A percentile compares a stretch with the other conserved stretches of the same genome.
phyloP scores from a whole-genome alignment of 2,888 invertebrate genomes.

The Eupithecia exiguata region DNA sequence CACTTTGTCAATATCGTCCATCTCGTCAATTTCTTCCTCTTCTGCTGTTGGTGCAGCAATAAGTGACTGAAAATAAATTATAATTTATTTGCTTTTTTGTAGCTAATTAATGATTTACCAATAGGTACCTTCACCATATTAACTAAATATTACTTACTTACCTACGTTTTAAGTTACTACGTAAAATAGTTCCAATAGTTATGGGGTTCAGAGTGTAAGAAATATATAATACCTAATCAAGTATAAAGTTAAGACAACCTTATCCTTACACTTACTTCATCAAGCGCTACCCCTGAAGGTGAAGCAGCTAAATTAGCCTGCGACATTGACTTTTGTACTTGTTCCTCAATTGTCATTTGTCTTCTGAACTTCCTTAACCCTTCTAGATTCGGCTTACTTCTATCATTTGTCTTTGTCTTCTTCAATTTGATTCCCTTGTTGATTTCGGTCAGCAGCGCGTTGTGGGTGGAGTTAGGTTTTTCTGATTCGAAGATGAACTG shows the following conservation, averaged over 20 bases:
- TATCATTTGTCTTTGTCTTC: constrained; percentile 91
- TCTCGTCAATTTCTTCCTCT: constrained; percentile 90
- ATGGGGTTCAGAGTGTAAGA: neutral
- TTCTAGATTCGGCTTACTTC: constrained; percentile 92
- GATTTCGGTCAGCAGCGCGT: constrained; percentile 91
- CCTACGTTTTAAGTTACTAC: neutral
- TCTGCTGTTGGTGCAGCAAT: constrained; percentile 71
- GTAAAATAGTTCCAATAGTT: neutral
- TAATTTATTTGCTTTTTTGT: neutral
- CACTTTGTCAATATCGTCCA: constrained; percentile 95
- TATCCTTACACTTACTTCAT: constrained; percentile 56
- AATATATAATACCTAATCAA: neutral
- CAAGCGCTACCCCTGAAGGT: constrained; percentile 70
- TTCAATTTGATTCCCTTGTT: constrained; percentile 90
- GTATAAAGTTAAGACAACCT: neutral
- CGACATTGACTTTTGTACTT: constrained; percentile 92
- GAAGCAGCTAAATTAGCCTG: constrained; percentile 84
- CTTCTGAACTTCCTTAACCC: constrained; percentile 94
- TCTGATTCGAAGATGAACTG: constrained; percentile 96
- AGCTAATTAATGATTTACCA: neutral
- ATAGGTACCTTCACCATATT: too few species aligned
- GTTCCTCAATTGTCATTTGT: constrained; percentile 95
- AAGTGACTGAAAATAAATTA: constrained; percentile 36
- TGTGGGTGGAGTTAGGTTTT: constrained; percentile 88
- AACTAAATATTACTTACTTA: too few species aligned